phyloP scores from a whole-genome alignment of 2,797 vertebrate species.

The Gymnothorax reevesii region DNA sequence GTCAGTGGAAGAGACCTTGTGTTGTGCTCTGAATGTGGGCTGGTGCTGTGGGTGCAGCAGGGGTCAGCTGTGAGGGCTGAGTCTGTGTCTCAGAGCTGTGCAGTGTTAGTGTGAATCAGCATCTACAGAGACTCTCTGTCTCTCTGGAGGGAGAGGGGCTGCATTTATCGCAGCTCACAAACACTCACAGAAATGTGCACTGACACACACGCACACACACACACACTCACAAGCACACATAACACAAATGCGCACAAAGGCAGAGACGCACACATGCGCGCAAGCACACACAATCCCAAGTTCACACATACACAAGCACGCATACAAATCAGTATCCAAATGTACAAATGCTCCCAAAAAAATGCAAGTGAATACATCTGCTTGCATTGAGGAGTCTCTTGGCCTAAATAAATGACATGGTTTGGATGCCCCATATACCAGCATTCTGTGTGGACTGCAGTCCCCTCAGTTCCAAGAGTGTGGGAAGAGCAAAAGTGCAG shows the following conservation, averaged over 20 bases:
- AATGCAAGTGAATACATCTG: neutral
- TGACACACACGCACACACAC: neutral
- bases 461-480: neutral
- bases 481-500: neutral
- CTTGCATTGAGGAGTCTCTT: neutral
- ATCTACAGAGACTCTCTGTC: neutral
- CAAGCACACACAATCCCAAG: slow-evolving; percentile 26
- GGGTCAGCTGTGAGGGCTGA: neutral
- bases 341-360: neutral
- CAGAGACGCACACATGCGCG: neutral
- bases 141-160: neutral
- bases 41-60: neutral
- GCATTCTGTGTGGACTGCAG: neutral
- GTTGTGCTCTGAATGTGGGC: neutral
- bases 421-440: neutral
- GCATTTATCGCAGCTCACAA: neutral
- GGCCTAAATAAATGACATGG: neutral
- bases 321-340: slow-evolving; percentile 18
- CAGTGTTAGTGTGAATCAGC: neutral
- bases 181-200: neutral
- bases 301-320: neutral
- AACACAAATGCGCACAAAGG: neutral
- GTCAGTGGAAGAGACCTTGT: neutral
- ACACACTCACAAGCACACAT: neutral
- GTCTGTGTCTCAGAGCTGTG: neutral